phyloP scores from a whole-genome alignment of 1,140 invertebrate genomes.

The Halictus rubicundus region DNA sequence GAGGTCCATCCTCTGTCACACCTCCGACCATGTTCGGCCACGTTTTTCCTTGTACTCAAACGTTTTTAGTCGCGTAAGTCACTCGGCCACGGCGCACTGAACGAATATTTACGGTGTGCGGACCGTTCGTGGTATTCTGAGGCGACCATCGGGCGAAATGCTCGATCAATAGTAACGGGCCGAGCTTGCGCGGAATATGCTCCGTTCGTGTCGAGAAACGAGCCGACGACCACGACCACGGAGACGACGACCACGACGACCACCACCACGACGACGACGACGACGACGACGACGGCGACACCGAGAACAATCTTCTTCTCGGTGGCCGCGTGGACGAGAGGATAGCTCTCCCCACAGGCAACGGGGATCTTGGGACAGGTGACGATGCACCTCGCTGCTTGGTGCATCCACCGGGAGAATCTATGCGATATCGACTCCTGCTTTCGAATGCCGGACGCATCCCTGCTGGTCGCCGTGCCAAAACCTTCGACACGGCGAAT shows the following conservation, averaged over 20 bases:
- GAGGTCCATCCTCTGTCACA: slow-evolving; percentile 72
- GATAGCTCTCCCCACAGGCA: slow-evolving; percentile 12
- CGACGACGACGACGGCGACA: slow-evolving; percentile 18
- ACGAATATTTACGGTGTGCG: slow-evolving; percentile 71
- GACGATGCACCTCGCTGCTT: slow-evolving; percentile 8
- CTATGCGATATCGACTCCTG: slow-evolving; percentile 13
- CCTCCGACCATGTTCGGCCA: slow-evolving; percentile 70
- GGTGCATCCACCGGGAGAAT: slow-evolving; percentile 8
- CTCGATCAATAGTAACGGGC: slow-evolving; percentile 67
- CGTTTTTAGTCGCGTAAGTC: slow-evolving; percentile 48
- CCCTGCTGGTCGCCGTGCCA: not conserved
- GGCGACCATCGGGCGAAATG: slow-evolving; percentile 55
- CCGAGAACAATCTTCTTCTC: not conserved
- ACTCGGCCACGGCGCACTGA: slow-evolving; percentile 45
- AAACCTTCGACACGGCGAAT: not conserved
- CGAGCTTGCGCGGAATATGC: slow-evolving; percentile 64
- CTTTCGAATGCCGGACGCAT: not conserved
- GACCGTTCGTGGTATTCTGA: slow-evolving; percentile 52
- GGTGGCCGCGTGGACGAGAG: not conserved
- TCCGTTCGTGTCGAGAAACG: slow-evolving; percentile 17
- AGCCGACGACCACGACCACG: slow-evolving; percentile 25
- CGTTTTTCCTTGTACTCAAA: slow-evolving; percentile 15
- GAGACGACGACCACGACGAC: not conserved
- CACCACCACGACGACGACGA: slow-evolving; percentile 14
- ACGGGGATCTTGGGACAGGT: slow-evolving; percentile 12